Base-by-base conservation (phyloP, 2,888 invertebrate species). In the Tiliacea aurago region DNA sequence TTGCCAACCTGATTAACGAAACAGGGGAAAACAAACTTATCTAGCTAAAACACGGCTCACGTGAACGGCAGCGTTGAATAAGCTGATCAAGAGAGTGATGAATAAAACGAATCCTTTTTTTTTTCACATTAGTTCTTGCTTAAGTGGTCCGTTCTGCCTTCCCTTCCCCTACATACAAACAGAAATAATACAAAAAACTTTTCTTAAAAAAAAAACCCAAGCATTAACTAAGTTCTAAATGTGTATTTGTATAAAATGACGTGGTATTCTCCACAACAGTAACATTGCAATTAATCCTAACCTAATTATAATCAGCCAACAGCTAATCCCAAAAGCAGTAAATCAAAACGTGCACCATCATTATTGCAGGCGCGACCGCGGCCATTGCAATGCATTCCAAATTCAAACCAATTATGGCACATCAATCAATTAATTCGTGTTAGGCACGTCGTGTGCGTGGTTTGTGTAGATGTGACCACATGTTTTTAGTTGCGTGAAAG, bases 321-420 rank as follows among this genome's bases (percentile, higher is more conserved):
- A 65, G 53, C 64, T 64, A 74, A 74, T 55, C n/a, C 45, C 23
- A 28, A 53, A 61, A n/a, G 28, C 69, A 53, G 49, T 62, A 51
- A 49, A 76, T 78, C 15, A 55, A 76, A 67, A 56, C 37, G 11
- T 49, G 23, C 47, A 11, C n/a, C 28, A 45, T 64, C 49, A 59
- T 56, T 70, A 70, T 33, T 7, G 28, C 15, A 58, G 10, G 47
- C 4, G 83, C 67, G 62, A 71, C 23, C 61, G 63, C 37, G 23
- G 33, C 51, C 51, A 65, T 58, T 83, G 83, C 80, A 33, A 33
- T 23, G 64, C 73, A 66, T 73, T 73, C 71, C 56, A 56, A 82
- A 83, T 78, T 80, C 65, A 67, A 80, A 84, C 74, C 81, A 85
- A 87, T 86, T 78, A 71, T 58, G 23, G 20, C 51, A 69, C 72